Evolutionary conservation across 2,113 vertebrate species (phyloP).

Genomic region (Bubo bubo): DNA sequence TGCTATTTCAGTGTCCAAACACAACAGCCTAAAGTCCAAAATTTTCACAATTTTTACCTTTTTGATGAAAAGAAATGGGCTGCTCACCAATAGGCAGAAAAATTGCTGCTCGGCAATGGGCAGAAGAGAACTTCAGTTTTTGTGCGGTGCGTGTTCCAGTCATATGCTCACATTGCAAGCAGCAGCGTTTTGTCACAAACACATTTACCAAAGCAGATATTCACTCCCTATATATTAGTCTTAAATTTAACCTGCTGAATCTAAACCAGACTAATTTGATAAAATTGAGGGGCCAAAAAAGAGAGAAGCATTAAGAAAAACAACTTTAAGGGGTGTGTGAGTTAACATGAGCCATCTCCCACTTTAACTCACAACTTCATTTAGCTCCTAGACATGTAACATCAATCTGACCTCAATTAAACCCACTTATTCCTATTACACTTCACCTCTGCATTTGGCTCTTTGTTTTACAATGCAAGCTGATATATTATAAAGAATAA

Average conservation of each 20-base stretch:
- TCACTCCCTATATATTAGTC: background rate
- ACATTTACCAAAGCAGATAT: background rate
- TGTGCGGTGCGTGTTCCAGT: background rate
- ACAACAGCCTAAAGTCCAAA: background rate
- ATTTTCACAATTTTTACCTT: background rate
- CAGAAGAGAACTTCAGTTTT: background rate
- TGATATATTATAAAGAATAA: background rate
- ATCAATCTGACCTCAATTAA: slow-evolving; percentile 17
- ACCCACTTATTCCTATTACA: background rate
- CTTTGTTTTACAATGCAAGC: background rate
- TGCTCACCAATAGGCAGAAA: background rate
- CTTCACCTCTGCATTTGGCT: background rate
- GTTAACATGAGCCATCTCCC: background rate
- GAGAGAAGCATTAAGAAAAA: background rate
- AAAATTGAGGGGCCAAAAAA: background rate
- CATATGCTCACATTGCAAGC: background rate
- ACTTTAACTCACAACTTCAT: background rate
- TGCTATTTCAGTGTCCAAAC: background rate
- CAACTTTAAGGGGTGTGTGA: background rate
- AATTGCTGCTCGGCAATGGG: background rate
- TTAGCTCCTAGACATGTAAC: background rate
- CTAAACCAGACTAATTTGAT: background rate
- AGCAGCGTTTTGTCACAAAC: background rate
- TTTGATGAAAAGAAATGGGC: background rate
- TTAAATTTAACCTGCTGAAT: background rate